Evolutionary conservation across 2,888 invertebrate genomes (phyloP).

Genomic region (Ectropis crepuscularia): DNA sequence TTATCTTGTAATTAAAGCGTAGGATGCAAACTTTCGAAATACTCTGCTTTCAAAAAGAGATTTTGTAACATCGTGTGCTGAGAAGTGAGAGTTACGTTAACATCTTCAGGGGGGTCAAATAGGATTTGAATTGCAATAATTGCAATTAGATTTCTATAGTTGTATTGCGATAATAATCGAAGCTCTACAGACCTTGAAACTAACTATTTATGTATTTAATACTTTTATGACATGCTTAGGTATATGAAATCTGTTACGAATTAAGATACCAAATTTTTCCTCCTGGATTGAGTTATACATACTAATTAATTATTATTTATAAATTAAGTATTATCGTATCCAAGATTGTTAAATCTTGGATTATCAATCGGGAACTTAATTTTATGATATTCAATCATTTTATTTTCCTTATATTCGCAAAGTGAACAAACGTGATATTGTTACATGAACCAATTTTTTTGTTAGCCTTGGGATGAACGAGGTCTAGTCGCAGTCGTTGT

Average conservation of each 20-base stretch:
- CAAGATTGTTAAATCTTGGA: too few relatives aligned
- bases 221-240: too few relatives aligned
- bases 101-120: constrained; percentile 12
- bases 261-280: too few relatives aligned
- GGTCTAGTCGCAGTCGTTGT: constrained; percentile 32
- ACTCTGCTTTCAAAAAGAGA: background rate
- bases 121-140: constrained; percentile 10
- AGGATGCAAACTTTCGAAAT: constrained; percentile 9
- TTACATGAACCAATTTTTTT: constrained; percentile 29
- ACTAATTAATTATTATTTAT: too few relatives aligned
- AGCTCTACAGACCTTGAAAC: too few relatives aligned
- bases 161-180: too few relatives aligned
- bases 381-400: background rate
- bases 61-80: background rate
- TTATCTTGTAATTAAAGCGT: background rate
- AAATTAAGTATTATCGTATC: too few relatives aligned
- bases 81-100: background rate
- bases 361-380: background rate
- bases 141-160: background rate
- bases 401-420: background rate
- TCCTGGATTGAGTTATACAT: too few relatives aligned
- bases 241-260: too few relatives aligned
- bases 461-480: constrained; percentile 26
- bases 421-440: constrained; percentile 5
- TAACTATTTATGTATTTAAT: too few relatives aligned